Base-by-base conservation (phyloP, 2,888 invertebrate species). In the Tridacna gigas region DNA sequence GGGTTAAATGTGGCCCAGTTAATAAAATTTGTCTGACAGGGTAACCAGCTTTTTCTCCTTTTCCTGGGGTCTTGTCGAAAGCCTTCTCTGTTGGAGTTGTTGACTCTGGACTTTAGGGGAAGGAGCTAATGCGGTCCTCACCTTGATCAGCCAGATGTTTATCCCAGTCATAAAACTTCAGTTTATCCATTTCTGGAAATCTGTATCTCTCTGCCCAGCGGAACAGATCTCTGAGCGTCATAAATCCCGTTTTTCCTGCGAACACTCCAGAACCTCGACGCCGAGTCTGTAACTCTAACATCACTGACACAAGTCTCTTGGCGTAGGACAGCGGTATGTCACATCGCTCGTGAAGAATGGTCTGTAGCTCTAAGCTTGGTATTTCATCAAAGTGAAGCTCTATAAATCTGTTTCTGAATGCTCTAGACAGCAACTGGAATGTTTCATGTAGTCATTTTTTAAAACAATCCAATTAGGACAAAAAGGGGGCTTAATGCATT, bases 311-410 rank as follows among this genome's bases (percentile, higher is more conserved):
- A 96, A 99, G 97, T 94, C 98, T 98, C 91, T 97, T 97, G 84
- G 98, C 97, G 94, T 98, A 98, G 0, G 97, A 97, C 7, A 96
- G 96, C 0, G 99, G 98, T 93, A 99, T 97, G 56, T 96, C 96
- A 94, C 99, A 99, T 86, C 98, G 96, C 94, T 97, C 96, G 90
- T 98, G 97, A 69, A 99, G 95, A 94, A 99, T 99, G 0, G 96
- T 96, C 95, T 98, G 97, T 81, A 99, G 95, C 94, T 99, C 99
- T 0, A 95, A 94, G 82, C 92, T 93, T 0, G 99, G 99, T 92
- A 99, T 98, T 94, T 98, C 98, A 92, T 98, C 97, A 94, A 99
- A 99, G 95, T 99, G 99, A 5, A 99, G 95, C 94, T 99, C 99
- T 12, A 99, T 97, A 94, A 99, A 99, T 89, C 99, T 96, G 94